These are phyloP conservation scores for Drosophila repleta DNA, from an alignment of 1,140 invertebrate genomes.

Conservation along the genomic window DNA sequence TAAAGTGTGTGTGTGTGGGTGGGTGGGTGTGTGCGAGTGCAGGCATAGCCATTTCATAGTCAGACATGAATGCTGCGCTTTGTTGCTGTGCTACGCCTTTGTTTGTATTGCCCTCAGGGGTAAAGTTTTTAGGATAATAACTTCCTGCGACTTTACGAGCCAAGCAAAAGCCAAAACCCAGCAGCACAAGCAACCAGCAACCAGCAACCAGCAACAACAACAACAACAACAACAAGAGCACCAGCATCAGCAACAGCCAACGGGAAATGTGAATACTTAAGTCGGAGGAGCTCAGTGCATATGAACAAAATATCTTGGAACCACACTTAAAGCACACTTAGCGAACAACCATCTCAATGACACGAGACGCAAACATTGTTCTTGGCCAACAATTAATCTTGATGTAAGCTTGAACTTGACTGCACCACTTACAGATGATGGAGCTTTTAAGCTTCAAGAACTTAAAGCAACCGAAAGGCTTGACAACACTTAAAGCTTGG, in stretches of 20 bases:
- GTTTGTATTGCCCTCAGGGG: slow-evolving; percentile 82
- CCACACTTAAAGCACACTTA: slow-evolving; percentile 71
- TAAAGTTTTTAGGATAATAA: slow-evolving; percentile 83
- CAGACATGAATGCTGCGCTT: slow-evolving; percentile 79
- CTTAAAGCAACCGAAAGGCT: too few relatives aligned
- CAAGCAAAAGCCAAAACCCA: slow-evolving; percentile 72
- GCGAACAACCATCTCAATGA: slow-evolving; percentile 20
- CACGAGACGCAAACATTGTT: slow-evolving; percentile 5
- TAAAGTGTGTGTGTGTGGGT: slow-evolving; percentile 18
- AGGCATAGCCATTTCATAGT: slow-evolving; percentile 70
- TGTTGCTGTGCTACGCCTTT: slow-evolving; percentile 79
- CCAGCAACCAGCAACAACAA: slow-evolving; percentile 40
- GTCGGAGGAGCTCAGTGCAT: slow-evolving; percentile 49
- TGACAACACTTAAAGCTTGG: too few relatives aligned
- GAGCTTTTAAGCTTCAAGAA: neutral
- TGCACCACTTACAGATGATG: neutral
- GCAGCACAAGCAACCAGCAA: slow-evolving; percentile 29
- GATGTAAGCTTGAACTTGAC: neutral
- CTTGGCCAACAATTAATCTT: neutral
- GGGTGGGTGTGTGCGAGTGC: slow-evolving; percentile 38
- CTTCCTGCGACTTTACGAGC: slow-evolving; percentile 81
- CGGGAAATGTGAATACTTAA: slow-evolving; percentile 78
- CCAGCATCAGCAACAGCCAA: slow-evolving; percentile 48
- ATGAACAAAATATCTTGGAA: slow-evolving; percentile 75
- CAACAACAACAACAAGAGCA: slow-evolving; percentile 21